phyloP scores from a whole-genome alignment of 2,888 invertebrate species.

The Trichacis sp. region DNA sequence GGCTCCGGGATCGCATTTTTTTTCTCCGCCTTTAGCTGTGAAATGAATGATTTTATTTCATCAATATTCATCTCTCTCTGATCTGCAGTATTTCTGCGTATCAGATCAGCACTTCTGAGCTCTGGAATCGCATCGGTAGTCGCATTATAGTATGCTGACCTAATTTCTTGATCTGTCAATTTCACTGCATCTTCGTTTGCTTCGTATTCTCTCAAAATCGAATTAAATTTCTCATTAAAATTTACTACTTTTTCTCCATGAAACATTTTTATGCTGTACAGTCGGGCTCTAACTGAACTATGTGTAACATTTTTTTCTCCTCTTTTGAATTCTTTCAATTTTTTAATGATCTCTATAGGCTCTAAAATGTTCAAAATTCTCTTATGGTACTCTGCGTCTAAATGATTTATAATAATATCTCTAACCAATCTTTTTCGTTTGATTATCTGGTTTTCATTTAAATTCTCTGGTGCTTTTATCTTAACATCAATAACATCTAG shows the following conservation, averaged over 20 bases:
- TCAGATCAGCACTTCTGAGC: constrained; percentile 22
- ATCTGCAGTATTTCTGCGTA: constrained; percentile 15
- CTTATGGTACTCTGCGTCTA: constrained; percentile 5
- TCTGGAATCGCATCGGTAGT: constrained; percentile 20
- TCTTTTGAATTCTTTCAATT: constrained; percentile 23
- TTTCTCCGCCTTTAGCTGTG: background rate
- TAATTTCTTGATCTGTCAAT: constrained; percentile 35
- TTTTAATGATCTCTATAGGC: constrained; percentile 34
- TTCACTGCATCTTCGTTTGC: constrained; percentile 19
- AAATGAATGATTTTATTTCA: background rate
- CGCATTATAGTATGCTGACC: constrained; percentile 37
- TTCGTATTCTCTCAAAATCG: constrained; percentile 38
- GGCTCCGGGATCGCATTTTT: background rate
- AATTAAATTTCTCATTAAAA: constrained; percentile 35
- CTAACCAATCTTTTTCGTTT: constrained; percentile 24
- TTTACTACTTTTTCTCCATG: constrained; percentile 31
- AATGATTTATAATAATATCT: background rate
- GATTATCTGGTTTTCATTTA: background rate
- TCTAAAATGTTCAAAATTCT: constrained; percentile 33
- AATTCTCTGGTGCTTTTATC: too few relatives aligned
- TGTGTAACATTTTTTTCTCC: constrained; percentile 31
- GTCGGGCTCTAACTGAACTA: constrained; percentile 26
- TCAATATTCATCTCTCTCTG: constrained; percentile 11
- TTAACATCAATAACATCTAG: constrained; percentile 30
- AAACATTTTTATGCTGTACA: constrained; percentile 35